A percentile compares a stretch with the other conserved stretches of the same genome.
Conservation (phyloP, 2,797 vertebrate species). For the Oophaga sylvatica region DNA sequence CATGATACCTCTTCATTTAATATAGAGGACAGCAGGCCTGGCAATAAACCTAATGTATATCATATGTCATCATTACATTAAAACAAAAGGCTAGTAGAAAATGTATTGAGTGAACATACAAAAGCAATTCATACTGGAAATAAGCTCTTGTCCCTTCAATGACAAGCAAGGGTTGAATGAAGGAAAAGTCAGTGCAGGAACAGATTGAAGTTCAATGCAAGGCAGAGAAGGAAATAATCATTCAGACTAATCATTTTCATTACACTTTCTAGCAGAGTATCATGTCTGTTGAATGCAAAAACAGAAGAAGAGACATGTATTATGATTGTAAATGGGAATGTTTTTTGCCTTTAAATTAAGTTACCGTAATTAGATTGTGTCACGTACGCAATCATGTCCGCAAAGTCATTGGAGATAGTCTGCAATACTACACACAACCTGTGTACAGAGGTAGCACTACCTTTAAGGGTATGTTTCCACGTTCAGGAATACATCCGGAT, state of each 20-base stretch:
- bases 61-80: constrained; percentile 52
- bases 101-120: constrained; percentile 47
- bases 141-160: constrained; percentile 45
- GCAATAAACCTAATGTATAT: constrained; percentile 43
- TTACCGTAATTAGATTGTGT: constrained; percentile 15
- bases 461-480: background rate
- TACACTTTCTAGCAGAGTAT: constrained; percentile 40
- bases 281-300: constrained; percentile 46
- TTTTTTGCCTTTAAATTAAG: constrained; percentile 29
- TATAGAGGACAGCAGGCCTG: constrained; percentile 8
- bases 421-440: background rate
- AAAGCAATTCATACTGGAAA: constrained; percentile 56
- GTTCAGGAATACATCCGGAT: too few relatives aligned
- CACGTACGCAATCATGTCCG: too few relatives aligned
- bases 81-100: constrained; percentile 37
- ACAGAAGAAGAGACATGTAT: constrained; percentile 2
- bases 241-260: constrained; percentile 52
- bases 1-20: constrained; percentile 10
- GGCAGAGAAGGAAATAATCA: constrained; percentile 33
- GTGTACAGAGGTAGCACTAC: background rate
- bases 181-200: constrained; percentile 51
- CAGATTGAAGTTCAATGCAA: constrained; percentile 46
- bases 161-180: constrained; percentile 31
- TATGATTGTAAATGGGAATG: constrained; percentile 33
- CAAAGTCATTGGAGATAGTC: too few relatives aligned